Evolutionary conservation across 2,113 vertebrate species (phyloP).

Genomic region (Leiothrix lutea): DNA sequence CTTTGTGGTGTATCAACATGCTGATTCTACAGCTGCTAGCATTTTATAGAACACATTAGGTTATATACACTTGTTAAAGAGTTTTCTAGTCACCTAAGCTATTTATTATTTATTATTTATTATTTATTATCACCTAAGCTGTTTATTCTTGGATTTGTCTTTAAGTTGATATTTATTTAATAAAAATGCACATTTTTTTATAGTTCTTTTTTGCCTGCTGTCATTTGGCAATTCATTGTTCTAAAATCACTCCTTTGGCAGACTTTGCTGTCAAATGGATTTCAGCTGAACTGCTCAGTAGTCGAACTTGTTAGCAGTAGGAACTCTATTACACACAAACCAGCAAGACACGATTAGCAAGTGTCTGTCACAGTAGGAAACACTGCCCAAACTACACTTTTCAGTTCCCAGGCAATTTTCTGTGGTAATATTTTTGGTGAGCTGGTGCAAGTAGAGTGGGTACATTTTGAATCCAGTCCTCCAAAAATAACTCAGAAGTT

Average conservation of each 20-base stretch:
- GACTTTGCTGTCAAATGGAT: background rate
- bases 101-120: too few relatives aligned
- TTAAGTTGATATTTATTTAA: background rate
- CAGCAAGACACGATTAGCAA: background rate
- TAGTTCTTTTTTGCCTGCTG: background rate
- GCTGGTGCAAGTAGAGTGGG: background rate
- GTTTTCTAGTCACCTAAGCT: background rate
- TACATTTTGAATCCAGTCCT: background rate
- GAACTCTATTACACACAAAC: background rate
- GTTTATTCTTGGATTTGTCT: background rate
- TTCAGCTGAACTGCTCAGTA: background rate
- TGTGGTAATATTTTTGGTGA: background rate
- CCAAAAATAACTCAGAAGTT: background rate
- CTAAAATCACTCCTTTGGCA: constrained; percentile 14
- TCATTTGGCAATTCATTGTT: background rate
- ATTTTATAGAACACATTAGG: background rate
- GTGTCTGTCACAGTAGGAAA: background rate
- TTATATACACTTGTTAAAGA: background rate
- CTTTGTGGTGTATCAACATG: background rate
- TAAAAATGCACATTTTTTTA: background rate
- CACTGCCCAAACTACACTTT: background rate
- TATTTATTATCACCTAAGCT: background rate
- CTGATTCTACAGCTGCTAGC: rapidly evolving
- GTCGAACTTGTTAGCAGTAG: background rate
- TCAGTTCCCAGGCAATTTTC: background rate